These are phyloP conservation scores for Lanius collurio DNA, from an alignment of 2,113 vertebrate genomes.

Conservation along the genomic window DNA sequence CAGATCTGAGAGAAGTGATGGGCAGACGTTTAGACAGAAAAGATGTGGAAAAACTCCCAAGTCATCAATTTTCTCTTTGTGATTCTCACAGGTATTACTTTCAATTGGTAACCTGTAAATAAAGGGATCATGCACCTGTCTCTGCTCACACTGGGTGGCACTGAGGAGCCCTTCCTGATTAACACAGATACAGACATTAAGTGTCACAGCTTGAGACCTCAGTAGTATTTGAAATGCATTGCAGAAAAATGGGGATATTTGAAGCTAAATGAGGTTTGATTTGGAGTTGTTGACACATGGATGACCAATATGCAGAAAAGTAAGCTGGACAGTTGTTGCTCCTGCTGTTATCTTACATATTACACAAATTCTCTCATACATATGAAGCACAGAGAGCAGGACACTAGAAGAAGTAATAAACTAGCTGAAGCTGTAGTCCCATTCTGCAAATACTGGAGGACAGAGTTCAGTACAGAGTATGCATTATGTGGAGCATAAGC, in stretches of 20 bases:
- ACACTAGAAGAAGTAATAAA: background rate
- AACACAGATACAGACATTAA: background rate
- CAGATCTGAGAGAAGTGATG: background rate
- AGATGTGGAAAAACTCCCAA: background rate
- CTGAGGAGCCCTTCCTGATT: background rate
- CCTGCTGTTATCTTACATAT: background rate
- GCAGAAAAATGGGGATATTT: background rate
- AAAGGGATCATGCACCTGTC: background rate
- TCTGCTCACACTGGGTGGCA: background rate
- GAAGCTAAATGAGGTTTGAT: background rate
- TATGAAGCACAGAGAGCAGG: background rate
- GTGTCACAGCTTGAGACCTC: background rate
- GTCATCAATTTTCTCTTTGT: background rate
- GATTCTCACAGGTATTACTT: background rate
- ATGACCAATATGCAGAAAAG: background rate
- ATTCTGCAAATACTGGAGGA: background rate
- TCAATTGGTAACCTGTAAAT: background rate
- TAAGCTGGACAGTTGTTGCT: background rate
- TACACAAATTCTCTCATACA: background rate
- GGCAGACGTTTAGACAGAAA: background rate
- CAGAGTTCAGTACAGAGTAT: background rate
- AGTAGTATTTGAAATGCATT: background rate
- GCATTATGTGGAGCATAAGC: background rate
- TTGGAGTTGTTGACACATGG: background rate
- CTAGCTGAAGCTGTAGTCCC: background rate